Evolutionary conservation across 2,113 vertebrate species (phyloP), one percentile per base, ranked within the genome.

Genomic region (Psilopogon haemacephalus): DNA sequence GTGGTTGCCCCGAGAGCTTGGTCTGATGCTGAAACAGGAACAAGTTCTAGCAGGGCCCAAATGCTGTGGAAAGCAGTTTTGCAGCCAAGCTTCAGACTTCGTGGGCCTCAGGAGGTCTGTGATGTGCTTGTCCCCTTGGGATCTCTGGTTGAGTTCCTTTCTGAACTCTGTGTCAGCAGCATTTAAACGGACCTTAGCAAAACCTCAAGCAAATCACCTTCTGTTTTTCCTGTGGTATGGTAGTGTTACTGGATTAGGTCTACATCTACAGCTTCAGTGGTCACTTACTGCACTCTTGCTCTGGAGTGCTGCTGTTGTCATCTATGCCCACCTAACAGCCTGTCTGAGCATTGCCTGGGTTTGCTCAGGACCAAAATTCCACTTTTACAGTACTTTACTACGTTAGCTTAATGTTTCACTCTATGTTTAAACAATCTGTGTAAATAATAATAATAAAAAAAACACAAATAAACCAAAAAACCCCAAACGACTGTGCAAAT

Each of bases 71-170:
- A 65, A 83, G 48, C 35, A 33, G 15, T 64, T 79, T 69, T 52
- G 54, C 50, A 83, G 48, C 46, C 63, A 64, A 21, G 48, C 40
- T 77, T 35, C 10, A 35, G 7, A 15, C 55, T 72, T 1, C 0
- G 70, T 65, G 6, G 3, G 4, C n/a, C 2, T 62, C 35, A 20
- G 0, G 0, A 33, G 30, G 23, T 72, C 30, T 46, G 38, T 72
- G 8, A 42, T 75, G 38, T 54, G 11, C 17, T 19, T 0, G 0
- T 37, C 58, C 33, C 19, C 35, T 80, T 33, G 23, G 30, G 28
- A 28, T 84, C 11, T 80, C 30, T 26, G 46, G n/a, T 37, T 14
- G 44, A 28, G 7, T 79, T 56, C 23, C 23, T 55, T 55, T 85
- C 37, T 74, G 19, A 72, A 23, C 9, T 56, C 9, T 56, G 28